Percentiles rank a stretch among this genome's conserved stretches.
Conservation (phyloP, 2,797 vertebrate genomes). For the Cyprinodon diabolis region DNA sequence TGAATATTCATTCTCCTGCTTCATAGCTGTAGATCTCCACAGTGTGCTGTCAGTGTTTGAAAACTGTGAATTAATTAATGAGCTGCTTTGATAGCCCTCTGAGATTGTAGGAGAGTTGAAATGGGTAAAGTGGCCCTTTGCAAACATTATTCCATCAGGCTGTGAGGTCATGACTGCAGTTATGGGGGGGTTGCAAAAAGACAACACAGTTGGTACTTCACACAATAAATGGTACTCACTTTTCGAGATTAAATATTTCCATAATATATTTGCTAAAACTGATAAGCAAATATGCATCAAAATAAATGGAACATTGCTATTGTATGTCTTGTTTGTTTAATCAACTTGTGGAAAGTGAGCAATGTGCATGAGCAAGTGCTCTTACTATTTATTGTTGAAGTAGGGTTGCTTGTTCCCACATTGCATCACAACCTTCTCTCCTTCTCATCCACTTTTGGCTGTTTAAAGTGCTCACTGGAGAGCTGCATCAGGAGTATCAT, state of each 20-base stretch:
- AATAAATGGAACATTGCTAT: conserved; percentile 17
- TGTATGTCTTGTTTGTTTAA: conserved; percentile 71
- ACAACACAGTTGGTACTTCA: conserved; percentile 6
- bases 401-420: conserved; percentile 68
- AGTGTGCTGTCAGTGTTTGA: conserved; percentile 16
- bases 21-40: conserved; percentile 7
- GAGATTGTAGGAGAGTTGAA: conserved; percentile 41
- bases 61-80: conserved; percentile 49
- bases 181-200: conserved; percentile 4
- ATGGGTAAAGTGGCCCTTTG: conserved; percentile 63
- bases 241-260: background rate
- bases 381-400: conserved; percentile 69
- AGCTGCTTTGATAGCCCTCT: conserved; percentile 44
- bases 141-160: conserved; percentile 36
- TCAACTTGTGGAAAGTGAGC: conserved; percentile 63
- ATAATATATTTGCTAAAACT: conserved; percentile 10
- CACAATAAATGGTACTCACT: background rate
- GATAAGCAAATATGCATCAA: background rate
- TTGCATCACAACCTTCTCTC: conserved; percentile 67
- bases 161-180: conserved; percentile 17
- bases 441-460: conserved; percentile 64
- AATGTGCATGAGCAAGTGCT: conserved; percentile 68
- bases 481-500: conserved; percentile 75
- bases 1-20: conserved; percentile 30
- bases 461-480: conserved; percentile 64